Evolutionary conservation across 2,888 invertebrate species (phyloP).

Genomic region (Drosophila mulleri): DNA sequence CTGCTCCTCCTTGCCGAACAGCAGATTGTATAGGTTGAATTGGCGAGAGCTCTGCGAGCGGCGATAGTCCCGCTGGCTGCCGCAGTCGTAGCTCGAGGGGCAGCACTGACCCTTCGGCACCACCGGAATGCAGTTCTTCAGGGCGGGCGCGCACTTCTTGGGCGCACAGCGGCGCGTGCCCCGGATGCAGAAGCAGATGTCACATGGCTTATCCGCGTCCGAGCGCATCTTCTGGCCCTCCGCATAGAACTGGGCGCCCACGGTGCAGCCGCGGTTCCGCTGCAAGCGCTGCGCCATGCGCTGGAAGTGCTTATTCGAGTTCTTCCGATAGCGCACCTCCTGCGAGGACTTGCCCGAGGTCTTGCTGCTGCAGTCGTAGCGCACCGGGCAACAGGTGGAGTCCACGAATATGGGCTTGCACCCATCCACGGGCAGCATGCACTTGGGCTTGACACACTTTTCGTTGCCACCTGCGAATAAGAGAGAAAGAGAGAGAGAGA

Average conservation of each 20-base stretch:
- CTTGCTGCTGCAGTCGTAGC: constrained; percentile 89
- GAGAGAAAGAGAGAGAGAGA: no score
- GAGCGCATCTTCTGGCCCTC: constrained; percentile 90
- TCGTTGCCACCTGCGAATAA: constrained; percentile 86
- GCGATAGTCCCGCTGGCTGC: constrained; percentile 86
- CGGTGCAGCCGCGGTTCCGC: constrained; percentile 87
- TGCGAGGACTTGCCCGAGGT: constrained; percentile 82
- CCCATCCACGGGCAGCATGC: constrained; percentile 91
- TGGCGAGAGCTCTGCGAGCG: constrained; percentile 81
- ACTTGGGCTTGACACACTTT: constrained; percentile 92
- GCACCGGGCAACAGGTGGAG: constrained; percentile 90
- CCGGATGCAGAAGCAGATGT: constrained; percentile 92
- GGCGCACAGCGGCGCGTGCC: constrained; percentile 91
- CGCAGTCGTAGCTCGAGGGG: constrained; percentile 93
- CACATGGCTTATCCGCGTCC: constrained; percentile 86
- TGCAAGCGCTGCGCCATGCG: constrained; percentile 83
- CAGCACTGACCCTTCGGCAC: constrained; percentile 92
- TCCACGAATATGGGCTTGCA: constrained; percentile 85
- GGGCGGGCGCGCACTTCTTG: constrained; percentile 90
- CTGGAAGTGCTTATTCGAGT: constrained; percentile 83
- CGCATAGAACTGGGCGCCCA: constrained; percentile 87
- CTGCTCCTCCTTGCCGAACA: constrained; percentile 82
- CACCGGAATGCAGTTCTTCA: constrained; percentile 91
- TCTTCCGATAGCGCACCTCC: constrained; percentile 81
- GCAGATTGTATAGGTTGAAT: constrained; percentile 83